These are phyloP conservation scores for Myotis findleyi DNA, from an alignment of 2,797 vertebrate species.

Conservation along the genomic window DNA sequence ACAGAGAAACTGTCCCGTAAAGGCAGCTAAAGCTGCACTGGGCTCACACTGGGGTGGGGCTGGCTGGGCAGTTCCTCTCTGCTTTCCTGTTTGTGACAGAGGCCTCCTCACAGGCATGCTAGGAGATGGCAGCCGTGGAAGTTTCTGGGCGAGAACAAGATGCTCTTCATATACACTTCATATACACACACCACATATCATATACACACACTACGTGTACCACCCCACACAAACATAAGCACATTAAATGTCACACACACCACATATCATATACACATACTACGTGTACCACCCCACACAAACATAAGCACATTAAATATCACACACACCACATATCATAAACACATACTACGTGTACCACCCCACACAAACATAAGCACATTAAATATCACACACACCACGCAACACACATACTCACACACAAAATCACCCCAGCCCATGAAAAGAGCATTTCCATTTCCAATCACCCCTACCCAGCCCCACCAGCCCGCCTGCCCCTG, in stretches of 20 bases:
- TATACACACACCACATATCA: neutral
- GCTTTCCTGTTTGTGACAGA: neutral
- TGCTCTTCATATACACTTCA: neutral
- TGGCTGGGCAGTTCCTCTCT: neutral
- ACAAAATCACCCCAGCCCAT: neutral
- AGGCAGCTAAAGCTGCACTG: neutral
- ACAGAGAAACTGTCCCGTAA: neutral
- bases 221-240: neutral
- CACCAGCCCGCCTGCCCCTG: neutral
- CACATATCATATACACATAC: neutral
- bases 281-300: neutral
- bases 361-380: neutral
- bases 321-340: neutral
- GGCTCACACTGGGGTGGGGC: neutral
- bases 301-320: neutral
- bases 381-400: neutral
- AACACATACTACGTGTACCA: neutral
- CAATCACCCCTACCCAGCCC: neutral
- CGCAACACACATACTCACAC: neutral
- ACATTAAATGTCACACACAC: neutral
- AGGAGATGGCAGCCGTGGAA: neutral
- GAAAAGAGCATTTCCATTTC: neutral
- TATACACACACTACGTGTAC: neutral
- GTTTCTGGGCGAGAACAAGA: neutral
- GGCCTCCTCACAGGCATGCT: neutral